Evolutionary conservation across 2,888 invertebrate genomes (phyloP).

Genomic region (Thecocarcelia acutangulata): DNA sequence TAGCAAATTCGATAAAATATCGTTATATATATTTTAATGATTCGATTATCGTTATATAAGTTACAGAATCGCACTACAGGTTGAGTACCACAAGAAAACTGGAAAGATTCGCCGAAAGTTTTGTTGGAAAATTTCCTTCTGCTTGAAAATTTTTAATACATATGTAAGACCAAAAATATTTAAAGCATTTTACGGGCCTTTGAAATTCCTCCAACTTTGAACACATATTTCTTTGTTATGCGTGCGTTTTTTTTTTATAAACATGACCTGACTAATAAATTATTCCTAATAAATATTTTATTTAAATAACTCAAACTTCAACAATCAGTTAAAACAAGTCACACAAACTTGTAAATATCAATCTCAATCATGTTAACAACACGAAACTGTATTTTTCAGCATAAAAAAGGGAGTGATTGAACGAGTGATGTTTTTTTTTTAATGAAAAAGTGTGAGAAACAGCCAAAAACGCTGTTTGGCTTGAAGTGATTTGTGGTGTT

Average conservation of each 20-base stretch:
- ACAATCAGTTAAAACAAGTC: conserved; percentile 6
- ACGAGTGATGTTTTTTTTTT: not conserved
- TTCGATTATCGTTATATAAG: too few species aligned
- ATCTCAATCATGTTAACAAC: conserved; percentile 46
- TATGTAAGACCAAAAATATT: too few species aligned
- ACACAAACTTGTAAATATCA: not conserved
- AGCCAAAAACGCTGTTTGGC: conserved; percentile 28
- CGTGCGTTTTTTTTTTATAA: conserved; percentile 45
- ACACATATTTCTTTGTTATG: not conserved
- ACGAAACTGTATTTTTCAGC: conserved; percentile 12
- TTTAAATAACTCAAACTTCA: conserved; percentile 21
- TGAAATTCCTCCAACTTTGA: not conserved
- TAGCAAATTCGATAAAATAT: too few species aligned
- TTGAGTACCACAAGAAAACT: too few species aligned
- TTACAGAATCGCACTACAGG: too few species aligned
- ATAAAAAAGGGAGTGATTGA: conserved; percentile 50
- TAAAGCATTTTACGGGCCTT: too few species aligned
- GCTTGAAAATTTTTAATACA: too few species aligned
- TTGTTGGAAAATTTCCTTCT: too few species aligned
- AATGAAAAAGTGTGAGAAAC: conserved; percentile 46
- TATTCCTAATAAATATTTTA: conserved; percentile 48
- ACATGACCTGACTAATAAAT: conserved; percentile 64
- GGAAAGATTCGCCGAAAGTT: too few species aligned
- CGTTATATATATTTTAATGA: too few species aligned
- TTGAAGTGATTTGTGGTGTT: conserved; percentile 61